Conservation (phyloP, 2,888 invertebrate genomes). For the Dasysyrphus albostriatus region DNA sequence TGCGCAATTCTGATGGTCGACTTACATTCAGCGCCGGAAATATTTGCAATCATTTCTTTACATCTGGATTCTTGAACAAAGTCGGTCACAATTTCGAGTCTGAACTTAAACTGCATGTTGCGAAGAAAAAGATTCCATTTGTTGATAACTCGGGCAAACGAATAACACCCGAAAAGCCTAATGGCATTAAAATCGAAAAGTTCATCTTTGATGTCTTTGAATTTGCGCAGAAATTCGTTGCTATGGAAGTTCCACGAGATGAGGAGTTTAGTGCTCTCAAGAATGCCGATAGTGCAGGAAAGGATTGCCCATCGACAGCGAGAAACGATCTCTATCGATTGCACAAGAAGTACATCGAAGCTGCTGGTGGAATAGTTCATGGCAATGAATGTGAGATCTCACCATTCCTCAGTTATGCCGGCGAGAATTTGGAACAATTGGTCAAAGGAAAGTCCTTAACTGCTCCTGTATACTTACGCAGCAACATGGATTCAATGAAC, state of each 20-base stretch:
- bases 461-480: slow-evolving; percentile 87
- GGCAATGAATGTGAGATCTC: slow-evolving; percentile 93
- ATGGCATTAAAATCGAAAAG: slow-evolving; percentile 99
- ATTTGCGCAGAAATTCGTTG: slow-evolving; percentile 95
- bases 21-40: slow-evolving; percentile 97
- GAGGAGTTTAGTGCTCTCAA: slow-evolving; percentile 99
- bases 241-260: slow-evolving; percentile 95
- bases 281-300: slow-evolving; percentile 93
- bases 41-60: slow-evolving; percentile 99
- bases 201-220: slow-evolving; percentile 99
- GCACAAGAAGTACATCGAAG: slow-evolving; percentile 91
- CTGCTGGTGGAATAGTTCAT: slow-evolving; percentile 91
- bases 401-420: slow-evolving; percentile 94
- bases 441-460: slow-evolving; percentile 89
- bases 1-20: slow-evolving; percentile 90
- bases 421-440: slow-evolving; percentile 91
- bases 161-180: slow-evolving; percentile 91
- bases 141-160: slow-evolving; percentile 89
- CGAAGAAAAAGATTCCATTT: slow-evolving; percentile 98
- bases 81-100: slow-evolving; percentile 89
- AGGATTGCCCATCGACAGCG: slow-evolving; percentile 96
- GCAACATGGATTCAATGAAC: slow-evolving; percentile 82
- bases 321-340: slow-evolving; percentile 90
- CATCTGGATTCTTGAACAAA: slow-evolving; percentile 91
- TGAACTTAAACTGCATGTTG: slow-evolving; percentile 94